Evolutionary conservation across 2,888 invertebrate genomes (phyloP).

Genomic region (Rhabditoides inermis): DNA sequence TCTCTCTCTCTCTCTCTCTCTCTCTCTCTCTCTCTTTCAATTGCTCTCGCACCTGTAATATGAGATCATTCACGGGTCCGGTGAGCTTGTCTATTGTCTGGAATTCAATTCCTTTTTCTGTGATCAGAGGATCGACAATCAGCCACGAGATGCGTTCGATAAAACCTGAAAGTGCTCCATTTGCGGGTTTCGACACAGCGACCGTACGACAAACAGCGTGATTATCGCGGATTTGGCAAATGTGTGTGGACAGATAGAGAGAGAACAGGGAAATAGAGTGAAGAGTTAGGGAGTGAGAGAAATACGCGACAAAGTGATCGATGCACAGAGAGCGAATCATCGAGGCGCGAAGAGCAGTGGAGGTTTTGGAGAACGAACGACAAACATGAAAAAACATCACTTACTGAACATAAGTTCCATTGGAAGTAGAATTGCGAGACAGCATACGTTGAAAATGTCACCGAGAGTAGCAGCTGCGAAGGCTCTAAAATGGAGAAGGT

Average conservation of each 20-base stretch:
- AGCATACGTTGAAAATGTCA: constrained; percentile 61
- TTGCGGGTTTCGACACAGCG: neutral
- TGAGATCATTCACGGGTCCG: constrained; percentile 38
- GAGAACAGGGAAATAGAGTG: too few species aligned
- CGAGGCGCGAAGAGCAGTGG: neutral
- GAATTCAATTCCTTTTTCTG: constrained; percentile 30
- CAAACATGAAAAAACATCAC: too few species aligned
- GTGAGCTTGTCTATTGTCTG: constrained; percentile 40
- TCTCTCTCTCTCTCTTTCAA: neutral
- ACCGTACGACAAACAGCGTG: neutral
- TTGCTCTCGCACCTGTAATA: constrained; percentile 30
- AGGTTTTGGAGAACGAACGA: neutral
- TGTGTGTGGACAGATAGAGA: too few species aligned
- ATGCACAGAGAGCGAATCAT: too few species aligned
- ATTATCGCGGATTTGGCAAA: too few species aligned
- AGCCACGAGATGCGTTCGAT: constrained; percentile 35
- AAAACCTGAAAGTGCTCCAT: constrained; percentile 14
- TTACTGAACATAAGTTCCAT: constrained; percentile 56
- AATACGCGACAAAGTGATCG: too few species aligned
- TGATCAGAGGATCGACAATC: constrained; percentile 34
- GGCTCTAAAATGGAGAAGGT: too few species aligned
- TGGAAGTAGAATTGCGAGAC: constrained; percentile 57
- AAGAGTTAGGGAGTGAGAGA: too few species aligned
- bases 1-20: neutral
- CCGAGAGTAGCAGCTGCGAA: constrained; percentile 61